phyloP scores from a whole-genome alignment of 2,797 vertebrate species.

The Brachyalestes nurse region DNA sequence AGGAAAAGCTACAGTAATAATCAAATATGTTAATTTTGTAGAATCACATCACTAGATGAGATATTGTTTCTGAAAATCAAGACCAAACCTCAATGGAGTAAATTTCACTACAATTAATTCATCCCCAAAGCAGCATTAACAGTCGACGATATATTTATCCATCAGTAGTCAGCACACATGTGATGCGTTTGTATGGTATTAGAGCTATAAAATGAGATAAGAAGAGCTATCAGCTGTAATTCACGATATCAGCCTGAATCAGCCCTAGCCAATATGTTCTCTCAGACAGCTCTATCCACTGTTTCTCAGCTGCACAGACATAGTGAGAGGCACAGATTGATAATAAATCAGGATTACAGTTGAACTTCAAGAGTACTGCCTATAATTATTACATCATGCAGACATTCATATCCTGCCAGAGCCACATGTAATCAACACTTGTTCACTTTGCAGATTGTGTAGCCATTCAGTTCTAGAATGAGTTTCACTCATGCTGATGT shows the following conservation, averaged over 20 bases:
- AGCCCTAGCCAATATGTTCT: neutral
- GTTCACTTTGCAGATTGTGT: slow-evolving; percentile 3
- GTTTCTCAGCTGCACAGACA: neutral
- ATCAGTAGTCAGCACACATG: slow-evolving; percentile 9
- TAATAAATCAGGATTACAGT: slow-evolving; percentile 20
- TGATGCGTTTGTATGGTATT: slow-evolving; percentile 16
- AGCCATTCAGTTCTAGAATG: neutral
- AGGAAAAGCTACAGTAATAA: too few species aligned
- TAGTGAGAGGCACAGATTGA: neutral
- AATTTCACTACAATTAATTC: neutral
- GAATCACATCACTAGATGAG: too few species aligned
- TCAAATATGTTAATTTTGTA: too few species aligned
- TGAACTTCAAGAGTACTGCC: neutral
- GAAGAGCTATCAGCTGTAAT: neutral
- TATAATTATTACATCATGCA: slow-evolving; percentile 21
- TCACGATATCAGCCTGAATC: slow-evolving; percentile 17
- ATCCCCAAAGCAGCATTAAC: neutral
- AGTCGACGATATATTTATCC: slow-evolving; percentile 17
- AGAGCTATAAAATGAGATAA: neutral
- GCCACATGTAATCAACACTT: neutral
- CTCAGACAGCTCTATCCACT: neutral
- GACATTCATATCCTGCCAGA: neutral
- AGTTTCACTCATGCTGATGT: neutral
- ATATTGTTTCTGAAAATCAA: neutral
- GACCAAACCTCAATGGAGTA: neutral